phyloP scores from a whole-genome alignment of 2,888 invertebrate species.

The Acronicta psi region DNA sequence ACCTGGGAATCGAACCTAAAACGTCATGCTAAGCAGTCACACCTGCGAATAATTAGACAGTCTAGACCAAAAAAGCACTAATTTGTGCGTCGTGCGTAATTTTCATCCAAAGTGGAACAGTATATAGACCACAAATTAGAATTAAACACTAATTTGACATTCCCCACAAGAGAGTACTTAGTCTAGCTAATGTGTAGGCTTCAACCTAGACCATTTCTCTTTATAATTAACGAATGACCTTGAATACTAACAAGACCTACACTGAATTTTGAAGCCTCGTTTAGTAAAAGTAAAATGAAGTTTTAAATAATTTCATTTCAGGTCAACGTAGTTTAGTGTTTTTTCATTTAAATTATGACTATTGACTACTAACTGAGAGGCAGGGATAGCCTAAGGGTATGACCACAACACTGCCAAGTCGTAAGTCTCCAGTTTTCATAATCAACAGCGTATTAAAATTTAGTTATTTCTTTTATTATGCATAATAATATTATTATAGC shows the following conservation, averaged over 20 bases:
- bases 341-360: no score
- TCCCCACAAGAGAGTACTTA: slow-evolving; percentile 21
- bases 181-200: slow-evolving; percentile 13
- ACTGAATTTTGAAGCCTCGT: not conserved
- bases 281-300: not conserved
- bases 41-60: no score
- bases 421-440: no score
- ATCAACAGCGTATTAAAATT: no score
- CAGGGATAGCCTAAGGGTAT: no score
- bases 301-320: not conserved
- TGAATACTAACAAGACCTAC: not conserved
- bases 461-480: no score
- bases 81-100: not conserved
- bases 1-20: no score
- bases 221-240: slow-evolving; percentile 15
- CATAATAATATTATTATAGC: no score
- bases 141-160: slow-evolving; percentile 32
- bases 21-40: no score
- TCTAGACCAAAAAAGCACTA: no score
- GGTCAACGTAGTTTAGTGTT: not conserved
- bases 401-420: no score
- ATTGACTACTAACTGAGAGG: no score
- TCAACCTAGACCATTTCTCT: slow-evolving; percentile 11
- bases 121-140: not conserved
- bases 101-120: not conserved